Percentiles rank a stretch among this genome's conserved stretches.
Evolutionary conservation across 2,888 invertebrate species (phyloP).

Genomic region (Adela reaumurella): DNA sequence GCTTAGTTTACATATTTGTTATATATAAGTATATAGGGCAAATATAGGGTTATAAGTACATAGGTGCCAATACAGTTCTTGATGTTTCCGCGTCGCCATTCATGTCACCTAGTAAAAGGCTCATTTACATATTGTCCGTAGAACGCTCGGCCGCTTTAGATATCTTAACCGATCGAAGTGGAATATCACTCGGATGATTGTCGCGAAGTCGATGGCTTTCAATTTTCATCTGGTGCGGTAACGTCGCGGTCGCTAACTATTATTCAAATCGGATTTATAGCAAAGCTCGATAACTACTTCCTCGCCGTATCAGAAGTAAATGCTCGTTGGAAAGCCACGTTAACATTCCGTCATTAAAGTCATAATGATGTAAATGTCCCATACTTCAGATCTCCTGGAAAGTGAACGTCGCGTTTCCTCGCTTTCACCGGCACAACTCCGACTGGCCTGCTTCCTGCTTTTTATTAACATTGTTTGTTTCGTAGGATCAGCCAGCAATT

Average conservation of each 20-base stretch:
- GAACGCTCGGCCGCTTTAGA: no score
- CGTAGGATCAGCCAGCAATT: neutral
- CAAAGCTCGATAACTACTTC: neutral
- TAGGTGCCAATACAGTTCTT: no score
- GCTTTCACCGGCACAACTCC: neutral
- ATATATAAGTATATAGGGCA: no score
- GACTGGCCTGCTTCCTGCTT: neutral
- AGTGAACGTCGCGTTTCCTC: neutral
- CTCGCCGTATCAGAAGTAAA: neutral
- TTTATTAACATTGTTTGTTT: neutral
- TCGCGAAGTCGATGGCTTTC: no score
- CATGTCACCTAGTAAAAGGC: no score
- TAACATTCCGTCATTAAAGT: neutral
- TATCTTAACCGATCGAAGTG: no score
- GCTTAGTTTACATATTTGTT: no score
- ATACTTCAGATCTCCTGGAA: neutral
- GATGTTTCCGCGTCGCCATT: no score
- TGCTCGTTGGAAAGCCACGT: neutral
- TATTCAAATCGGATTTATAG: neutral
- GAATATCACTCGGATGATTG: no score
- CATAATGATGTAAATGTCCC: neutral
- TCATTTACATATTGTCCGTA: no score
- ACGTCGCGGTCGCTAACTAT: neutral
- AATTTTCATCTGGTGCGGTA: neutral
- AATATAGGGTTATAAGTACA: no score